Percentiles rank a stretch among this genome's conserved stretches.
Evolutionary conservation across 2,888 invertebrate genomes (phyloP).

Genomic region (Leptothorax acervorum): DNA sequence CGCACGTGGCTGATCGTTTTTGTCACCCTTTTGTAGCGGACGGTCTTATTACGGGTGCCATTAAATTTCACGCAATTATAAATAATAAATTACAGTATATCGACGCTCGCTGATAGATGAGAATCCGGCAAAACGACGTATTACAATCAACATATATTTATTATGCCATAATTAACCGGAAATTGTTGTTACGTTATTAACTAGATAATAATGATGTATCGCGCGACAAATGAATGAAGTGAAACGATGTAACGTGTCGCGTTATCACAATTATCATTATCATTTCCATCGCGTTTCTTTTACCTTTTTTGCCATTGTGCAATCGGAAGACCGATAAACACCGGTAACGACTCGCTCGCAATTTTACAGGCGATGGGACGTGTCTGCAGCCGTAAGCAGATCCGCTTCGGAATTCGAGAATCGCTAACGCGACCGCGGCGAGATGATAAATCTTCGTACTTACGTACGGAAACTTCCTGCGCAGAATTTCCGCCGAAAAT

Average conservation of each 20-base stretch:
- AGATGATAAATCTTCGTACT: conserved; percentile 65
- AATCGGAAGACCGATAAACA: conserved; percentile 43
- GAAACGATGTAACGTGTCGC: conserved; percentile 1
- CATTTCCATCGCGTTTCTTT: conserved; percentile 25
- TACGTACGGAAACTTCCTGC: conserved; percentile 58
- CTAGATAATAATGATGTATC: conserved; percentile 64
- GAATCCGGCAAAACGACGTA: conserved; percentile 66
- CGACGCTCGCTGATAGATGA: conserved; percentile 61
- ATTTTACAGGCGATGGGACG: conserved; percentile 20
- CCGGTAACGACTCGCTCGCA: background rate
- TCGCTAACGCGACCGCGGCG: conserved; percentile 62
- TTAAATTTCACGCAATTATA: conserved; percentile 61
- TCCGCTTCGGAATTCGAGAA: conserved; percentile 60
- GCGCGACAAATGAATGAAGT: conserved; percentile 53
- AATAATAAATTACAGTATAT: conserved; percentile 65
- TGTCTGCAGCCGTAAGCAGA: conserved; percentile 24
- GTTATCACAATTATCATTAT: conserved; percentile 46
- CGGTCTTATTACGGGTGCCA: conserved; percentile 61
- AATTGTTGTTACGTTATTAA: conserved; percentile 69
- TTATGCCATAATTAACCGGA: conserved; percentile 56
- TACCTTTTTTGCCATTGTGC: background rate
- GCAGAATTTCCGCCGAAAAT: conserved; percentile 66
- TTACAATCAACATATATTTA: conserved; percentile 68
- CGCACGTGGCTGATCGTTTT: conserved; percentile 35
- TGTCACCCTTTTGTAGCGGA: conserved; percentile 22